Conservation (phyloP, 1,140 invertebrate species). For the Oreohelix idahoensis region DNA sequence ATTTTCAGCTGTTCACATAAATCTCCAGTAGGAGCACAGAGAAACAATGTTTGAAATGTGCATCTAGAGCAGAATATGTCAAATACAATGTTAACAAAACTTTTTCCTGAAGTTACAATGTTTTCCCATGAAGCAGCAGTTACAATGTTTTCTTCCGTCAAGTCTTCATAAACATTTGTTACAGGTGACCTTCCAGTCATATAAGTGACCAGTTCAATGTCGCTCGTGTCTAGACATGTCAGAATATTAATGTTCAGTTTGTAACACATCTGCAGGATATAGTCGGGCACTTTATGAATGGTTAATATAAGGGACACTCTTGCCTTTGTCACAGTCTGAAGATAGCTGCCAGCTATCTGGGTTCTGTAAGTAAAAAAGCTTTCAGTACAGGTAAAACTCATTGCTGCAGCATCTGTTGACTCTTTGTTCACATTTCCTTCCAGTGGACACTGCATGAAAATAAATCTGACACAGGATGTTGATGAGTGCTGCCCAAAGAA, state of each 20-base stretch:
- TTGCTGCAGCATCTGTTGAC: not conserved
- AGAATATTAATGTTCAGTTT: constrained; percentile 3
- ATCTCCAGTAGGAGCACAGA: constrained; percentile 48
- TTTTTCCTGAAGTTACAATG: not conserved
- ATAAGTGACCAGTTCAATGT: constrained; percentile 7
- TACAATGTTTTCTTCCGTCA: constrained; percentile 15
- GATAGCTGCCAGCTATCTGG: not conserved
- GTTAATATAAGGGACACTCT: constrained; percentile 23
- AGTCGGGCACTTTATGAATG: not conserved
- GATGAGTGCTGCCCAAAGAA: not conserved
- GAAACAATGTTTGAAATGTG: constrained; percentile 18
- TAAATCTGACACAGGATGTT: not conserved
- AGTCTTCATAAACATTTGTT: constrained; percentile 10
- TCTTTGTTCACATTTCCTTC: constrained; percentile 4
- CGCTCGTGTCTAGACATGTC: not conserved
- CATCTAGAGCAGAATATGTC: constrained; percentile 13
- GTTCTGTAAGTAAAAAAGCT: not conserved
- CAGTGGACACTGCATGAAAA: constrained; percentile 23
- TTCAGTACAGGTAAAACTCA: not conserved
- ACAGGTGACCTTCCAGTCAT: not conserved
- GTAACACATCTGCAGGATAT: constrained; percentile 1
- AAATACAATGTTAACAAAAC: constrained; percentile 11
- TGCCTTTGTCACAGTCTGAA: not conserved
- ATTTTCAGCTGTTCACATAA: constrained; percentile 41
- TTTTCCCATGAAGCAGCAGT: not conserved